Evolutionary conservation across 2,113 vertebrate genomes (phyloP).

Genomic region (Rhagologus leucostigma): DNA sequence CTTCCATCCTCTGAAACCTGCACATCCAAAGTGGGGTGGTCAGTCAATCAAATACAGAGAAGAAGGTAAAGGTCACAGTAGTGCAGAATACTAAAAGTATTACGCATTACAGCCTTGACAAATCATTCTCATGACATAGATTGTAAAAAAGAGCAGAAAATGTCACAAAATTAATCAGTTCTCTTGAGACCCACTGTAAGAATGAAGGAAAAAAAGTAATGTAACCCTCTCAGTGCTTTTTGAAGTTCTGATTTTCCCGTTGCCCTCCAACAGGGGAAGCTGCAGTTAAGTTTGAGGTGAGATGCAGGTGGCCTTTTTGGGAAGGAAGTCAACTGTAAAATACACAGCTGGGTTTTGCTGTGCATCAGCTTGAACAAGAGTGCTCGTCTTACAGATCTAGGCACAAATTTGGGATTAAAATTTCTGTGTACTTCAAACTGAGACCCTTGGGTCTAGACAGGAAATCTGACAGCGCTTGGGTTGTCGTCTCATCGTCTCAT

Average conservation of each 20-base stretch:
- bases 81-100: constrained; percentile 49
- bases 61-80: constrained; percentile 30
- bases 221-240: neutral
- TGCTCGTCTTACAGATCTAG: neutral
- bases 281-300: neutral
- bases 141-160: constrained; percentile 61
- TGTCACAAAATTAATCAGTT: constrained; percentile 61
- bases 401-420: neutral
- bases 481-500: neutral
- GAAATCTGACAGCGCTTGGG: neutral
- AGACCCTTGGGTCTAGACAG: neutral
- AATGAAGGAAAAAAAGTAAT: neutral
- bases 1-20: neutral
- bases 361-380: neutral
- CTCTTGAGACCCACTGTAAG: neutral
- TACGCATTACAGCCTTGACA: constrained; percentile 27
- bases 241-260: neutral
- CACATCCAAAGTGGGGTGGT: neutral
- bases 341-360: neutral
- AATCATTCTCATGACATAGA: constrained; percentile 46
- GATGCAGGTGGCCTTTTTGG: neutral
- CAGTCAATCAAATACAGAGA: constrained; percentile 32
- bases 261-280: neutral
- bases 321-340: neutral
- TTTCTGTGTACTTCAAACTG: neutral